phyloP scores from a whole-genome alignment of 1,140 invertebrate genomes.

The Asbolus verrucosus region DNA sequence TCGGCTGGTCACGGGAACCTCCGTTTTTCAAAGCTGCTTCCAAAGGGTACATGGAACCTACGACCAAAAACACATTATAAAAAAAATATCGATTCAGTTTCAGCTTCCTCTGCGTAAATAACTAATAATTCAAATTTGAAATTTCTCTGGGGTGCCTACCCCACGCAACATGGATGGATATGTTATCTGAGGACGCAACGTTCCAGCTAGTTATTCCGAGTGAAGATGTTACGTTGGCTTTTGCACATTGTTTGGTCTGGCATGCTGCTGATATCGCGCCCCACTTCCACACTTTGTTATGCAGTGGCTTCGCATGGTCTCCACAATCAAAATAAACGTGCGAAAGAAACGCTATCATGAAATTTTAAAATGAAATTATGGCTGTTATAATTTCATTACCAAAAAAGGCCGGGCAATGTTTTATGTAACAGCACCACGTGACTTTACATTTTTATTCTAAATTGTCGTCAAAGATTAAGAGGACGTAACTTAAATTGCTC shows the following conservation, averaged over 20 bases:
- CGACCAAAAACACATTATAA: constrained; percentile 27
- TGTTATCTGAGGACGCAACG: constrained; percentile 23
- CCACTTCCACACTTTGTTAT: constrained; percentile 33
- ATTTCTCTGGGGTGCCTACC: neutral
- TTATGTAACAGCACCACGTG: too few relatives aligned
- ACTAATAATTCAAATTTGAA: constrained; percentile 22
- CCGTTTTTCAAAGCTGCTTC: constrained; percentile 76
- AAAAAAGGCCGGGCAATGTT: too few relatives aligned
- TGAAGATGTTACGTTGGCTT: constrained; percentile 4
- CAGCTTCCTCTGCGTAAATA: too few relatives aligned
- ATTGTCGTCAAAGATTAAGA: too few relatives aligned
- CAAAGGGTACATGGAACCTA: constrained; percentile 73
- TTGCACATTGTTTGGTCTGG: constrained; percentile 19
- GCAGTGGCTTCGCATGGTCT: neutral
- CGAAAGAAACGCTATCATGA: constrained; percentile 3
- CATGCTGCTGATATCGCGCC: constrained; percentile 3
- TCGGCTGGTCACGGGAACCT: constrained; percentile 76
- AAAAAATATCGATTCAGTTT: too few relatives aligned
- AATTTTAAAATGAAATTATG: constrained; percentile 11
- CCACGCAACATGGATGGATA: neutral
- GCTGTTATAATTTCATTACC: too few relatives aligned
- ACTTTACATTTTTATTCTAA: too few relatives aligned
- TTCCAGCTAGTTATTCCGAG: constrained; percentile 15
- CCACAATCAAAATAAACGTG: constrained; percentile 2
- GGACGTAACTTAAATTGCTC: too few relatives aligned